Evolutionary conservation across 2,888 invertebrate species (phyloP), one percentile per base, ranked within the genome.

Genomic region (Rhimphoctona megacephalus): DNA sequence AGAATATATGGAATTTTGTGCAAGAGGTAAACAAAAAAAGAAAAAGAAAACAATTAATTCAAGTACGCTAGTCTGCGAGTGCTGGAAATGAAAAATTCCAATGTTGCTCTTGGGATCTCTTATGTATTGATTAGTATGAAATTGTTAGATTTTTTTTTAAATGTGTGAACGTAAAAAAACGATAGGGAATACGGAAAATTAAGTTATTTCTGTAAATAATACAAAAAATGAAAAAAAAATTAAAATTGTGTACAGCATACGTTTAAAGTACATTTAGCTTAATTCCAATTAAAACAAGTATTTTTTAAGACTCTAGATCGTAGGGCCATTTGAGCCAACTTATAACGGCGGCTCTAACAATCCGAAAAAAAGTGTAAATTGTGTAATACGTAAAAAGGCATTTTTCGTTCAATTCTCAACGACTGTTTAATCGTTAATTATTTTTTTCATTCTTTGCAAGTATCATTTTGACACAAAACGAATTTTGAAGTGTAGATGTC

Each of bases 131-230:
- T 81, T 84, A 78, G 57, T 73, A 72, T 43, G 57, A 70, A 76
- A 67, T 72, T 73, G 25, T 67, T 69, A 14, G 66, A 66, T 11
- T 77, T 77, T 72, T 70, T 39, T 77, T 46, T 67, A 25, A 6
- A 76, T 80, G 19, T 76, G 64, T 46, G 66, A 74, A 49, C 33
- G 52, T 25, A 67, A 69, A 76, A 43, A 46, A 25, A 43, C 19
- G 70, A 30, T 54, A 57, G 79, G 46, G 30, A 54, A 25, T 30
- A 36, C 57, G 54, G 30, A 70, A 79, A 74, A 85, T 83, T 89
- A 88, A 89, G 85, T 89, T 89, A 88, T 89, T 88, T 78, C 85
- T 89, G 89, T 89, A 89, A 89, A 89, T 89, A 89, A 61, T 76
- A 67, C 36, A 25, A 78, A 52, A 52, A 30, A 72, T 52, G n/a